phyloP scores from a whole-genome alignment of 1,140 invertebrate species.

The Harpegnathos saltator region DNA sequence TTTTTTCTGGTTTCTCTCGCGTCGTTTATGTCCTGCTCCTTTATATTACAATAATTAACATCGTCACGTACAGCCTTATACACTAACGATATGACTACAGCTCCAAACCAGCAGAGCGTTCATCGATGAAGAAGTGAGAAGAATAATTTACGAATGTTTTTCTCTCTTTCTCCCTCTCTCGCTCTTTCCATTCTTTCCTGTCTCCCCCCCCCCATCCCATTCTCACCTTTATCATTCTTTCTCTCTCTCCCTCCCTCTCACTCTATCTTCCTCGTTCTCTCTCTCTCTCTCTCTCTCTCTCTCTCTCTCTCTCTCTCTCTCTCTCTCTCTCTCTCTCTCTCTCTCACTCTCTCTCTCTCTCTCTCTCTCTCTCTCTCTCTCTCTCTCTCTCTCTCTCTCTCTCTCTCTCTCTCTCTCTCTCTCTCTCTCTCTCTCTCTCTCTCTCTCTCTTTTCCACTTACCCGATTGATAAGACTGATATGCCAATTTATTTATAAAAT shows the following conservation, averaged over 20 bases:
- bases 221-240: too few species aligned
- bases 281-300: background rate
- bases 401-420: conserved; percentile 29
- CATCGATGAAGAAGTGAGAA: conserved; percentile 80
- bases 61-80: conserved; percentile 84
- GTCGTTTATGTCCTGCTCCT: conserved; percentile 47
- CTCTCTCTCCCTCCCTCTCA: background rate
- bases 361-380: conserved; percentile 32
- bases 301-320: conserved; percentile 15
- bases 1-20: conserved; percentile 19
- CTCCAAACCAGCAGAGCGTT: conserved; percentile 85
- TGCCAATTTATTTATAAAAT: conserved; percentile 84
- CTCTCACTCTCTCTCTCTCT: background rate
- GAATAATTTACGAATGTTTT: conserved; percentile 79
- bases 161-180: conserved; percentile 21
- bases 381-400: background rate
- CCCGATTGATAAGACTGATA: conserved; percentile 79
- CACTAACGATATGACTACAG: conserved; percentile 85
- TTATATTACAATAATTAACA: conserved; percentile 86
- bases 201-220: too few species aligned
- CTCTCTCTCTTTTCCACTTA: background rate
- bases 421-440: background rate
- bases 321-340: conserved; percentile 4
- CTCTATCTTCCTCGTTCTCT: conserved; percentile 4
- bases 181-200: background rate